These are phyloP conservation scores for Chiridota heheva DNA, from an alignment of 35 echinoderm and acorn worm species.

Conservation along the genomic window DNA sequence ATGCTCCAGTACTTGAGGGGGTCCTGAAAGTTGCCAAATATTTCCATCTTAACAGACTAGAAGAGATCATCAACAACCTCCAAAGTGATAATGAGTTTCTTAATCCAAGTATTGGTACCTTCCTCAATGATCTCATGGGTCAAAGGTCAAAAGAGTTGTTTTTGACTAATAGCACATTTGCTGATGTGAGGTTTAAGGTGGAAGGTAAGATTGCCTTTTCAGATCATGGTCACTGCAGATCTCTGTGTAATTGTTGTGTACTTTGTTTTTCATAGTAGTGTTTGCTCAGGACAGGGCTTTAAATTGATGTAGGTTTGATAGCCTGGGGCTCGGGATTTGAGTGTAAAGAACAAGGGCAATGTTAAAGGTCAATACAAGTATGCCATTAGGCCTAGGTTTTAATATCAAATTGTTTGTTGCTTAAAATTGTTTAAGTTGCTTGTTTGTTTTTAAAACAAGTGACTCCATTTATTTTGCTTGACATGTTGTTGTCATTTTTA, in stretches of 20 bases:
- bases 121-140: constrained; percentile 68
- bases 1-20: constrained; percentile 22
- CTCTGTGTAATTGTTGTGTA: not conserved
- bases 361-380: no score
- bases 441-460: no score
- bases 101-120: constrained; percentile 85
- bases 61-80: constrained; percentile 61
- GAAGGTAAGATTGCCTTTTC: constrained; percentile 43
- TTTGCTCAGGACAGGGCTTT: not conserved
- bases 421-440: no score
- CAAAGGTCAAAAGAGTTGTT: constrained; percentile 63
- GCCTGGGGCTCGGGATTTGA: no score
- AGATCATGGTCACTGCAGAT: not conserved
- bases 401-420: no score
- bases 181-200: constrained; percentile 74
- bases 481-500: no score
- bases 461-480: no score
- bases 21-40: constrained; percentile 36
- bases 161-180: constrained; percentile 50
- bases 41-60: constrained; percentile 48
- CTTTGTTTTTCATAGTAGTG: not conserved
- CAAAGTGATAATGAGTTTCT: constrained; percentile 77
- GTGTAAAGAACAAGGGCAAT: no score
- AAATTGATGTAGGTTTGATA: no score
- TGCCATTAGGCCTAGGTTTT: no score